A percentile compares a stretch with the other conserved stretches of the same genome.
These are phyloP conservation scores for Cladopsammia gracilis DNA, from an alignment of 64 coral and sea anemone genomes.

Conservation along the genomic window DNA sequence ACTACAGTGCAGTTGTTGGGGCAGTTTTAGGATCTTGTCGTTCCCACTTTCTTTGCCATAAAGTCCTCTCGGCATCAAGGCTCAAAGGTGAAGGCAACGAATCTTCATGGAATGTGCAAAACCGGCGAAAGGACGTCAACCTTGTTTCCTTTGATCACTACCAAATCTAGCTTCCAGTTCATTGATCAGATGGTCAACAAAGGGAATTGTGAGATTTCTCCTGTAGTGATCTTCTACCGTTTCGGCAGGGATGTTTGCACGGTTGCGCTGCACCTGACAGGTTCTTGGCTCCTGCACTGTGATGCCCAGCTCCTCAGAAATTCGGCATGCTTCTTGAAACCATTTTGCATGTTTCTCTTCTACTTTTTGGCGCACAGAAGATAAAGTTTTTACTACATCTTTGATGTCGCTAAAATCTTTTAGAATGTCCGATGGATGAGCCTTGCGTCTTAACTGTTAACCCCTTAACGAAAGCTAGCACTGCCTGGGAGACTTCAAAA, in stretches of 20 bases:
- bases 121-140: conserved; percentile 20
- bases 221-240: conserved; percentile 75
- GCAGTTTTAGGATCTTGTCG: conserved; percentile 1
- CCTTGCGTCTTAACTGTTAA: conserved; percentile 88
- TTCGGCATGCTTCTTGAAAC: conserved; percentile 82
- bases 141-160: conserved; percentile 53
- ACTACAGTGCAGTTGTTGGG: not conserved
- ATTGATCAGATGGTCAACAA: conserved; percentile 44
- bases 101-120: conserved; percentile 37
- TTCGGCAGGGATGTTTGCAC: conserved; percentile 78
- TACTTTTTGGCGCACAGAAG: conserved; percentile 77
- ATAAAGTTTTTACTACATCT: conserved; percentile 61
- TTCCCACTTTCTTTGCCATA: conserved; percentile 56
- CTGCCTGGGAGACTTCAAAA: conserved; percentile 79
- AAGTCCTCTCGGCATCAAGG: conserved; percentile 40
- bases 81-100: conserved; percentile 1
- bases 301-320: conserved; percentile 76
- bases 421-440: too few relatives aligned
- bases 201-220: conserved; percentile 43
- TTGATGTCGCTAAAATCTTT: conserved; percentile 30
- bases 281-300: conserved; percentile 81
- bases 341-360: conserved; percentile 81
- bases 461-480: conserved; percentile 69
- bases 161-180: conserved; percentile 76
- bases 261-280: conserved; percentile 68